Base-by-base conservation (phyloP, 2,797 vertebrate species). In the Garrulus glandarius region DNA sequence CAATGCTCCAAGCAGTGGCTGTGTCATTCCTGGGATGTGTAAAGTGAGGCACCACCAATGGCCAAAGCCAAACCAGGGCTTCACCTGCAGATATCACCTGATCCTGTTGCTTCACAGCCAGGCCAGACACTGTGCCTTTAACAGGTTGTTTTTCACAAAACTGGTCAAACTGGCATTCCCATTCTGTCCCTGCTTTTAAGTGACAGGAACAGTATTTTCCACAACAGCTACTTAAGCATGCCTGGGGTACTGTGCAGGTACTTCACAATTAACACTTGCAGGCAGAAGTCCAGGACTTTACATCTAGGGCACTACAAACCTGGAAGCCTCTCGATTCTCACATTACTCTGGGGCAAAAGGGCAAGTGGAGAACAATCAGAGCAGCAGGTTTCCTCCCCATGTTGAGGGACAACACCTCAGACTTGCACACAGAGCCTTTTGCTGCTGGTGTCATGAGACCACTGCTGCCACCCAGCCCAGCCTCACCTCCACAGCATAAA, bases 401-500 rank as follows among this genome's bases (percentile, higher is more conserved):
- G 20, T 37, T 6, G 26, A n/a, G 36, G 13, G 10, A 43, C 8
- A 2, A 30, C 2, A 3, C 19, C 50, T 49, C 11, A 23, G 13
- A 5, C 32, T 15, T 11, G 49, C 49, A 53, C 44, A 43, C 20
- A 36, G 23, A 52, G 29, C 30, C 50, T 61, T 53, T 3, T 76
- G 44, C 17, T 57, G 63, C 34, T 26, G 37, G 14, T 37, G 10
- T 10, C 47, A 18, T 1, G 34, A 53, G n/a, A 32, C 3, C 12
- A 16, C 18, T 4, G 13, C 32, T 23, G 29, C 15, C 49, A 41
- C 26, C 46, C 86, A 34, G 84, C 32, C 97, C 85, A 27, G 85
- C 41, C 98, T 96, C 78, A 99, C 99, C 99, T 99, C 99, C 60
- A 99, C 98, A 2, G 99, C 99, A 13, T 97, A 97, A 90, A 98